Base-by-base conservation (phyloP, 2,888 invertebrate genomes). In the Agrilus cyanescens region DNA sequence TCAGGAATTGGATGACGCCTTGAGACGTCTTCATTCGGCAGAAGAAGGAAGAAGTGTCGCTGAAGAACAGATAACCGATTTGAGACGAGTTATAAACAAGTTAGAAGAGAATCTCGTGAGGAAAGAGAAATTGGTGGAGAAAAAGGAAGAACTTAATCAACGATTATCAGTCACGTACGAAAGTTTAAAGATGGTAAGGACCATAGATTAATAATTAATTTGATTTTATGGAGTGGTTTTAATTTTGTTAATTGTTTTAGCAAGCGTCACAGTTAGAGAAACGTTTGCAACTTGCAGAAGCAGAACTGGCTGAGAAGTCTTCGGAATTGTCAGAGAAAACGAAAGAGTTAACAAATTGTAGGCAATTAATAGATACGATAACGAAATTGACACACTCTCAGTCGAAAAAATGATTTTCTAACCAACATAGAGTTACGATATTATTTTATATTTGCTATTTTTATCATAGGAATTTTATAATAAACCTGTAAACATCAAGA, bases 31-130 rank as follows among this genome's bases (percentile, higher is more conserved):
- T 37, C 53, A 50, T 25, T 54, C 55, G 29, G 18, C 38, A n/a
- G 50, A 56, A 30, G 25, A 32, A 8, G 46, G 43, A n/a, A 58
- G 51, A 43, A 46, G 38, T 16, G 47, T 47, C 15, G 14, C 54
- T n/a, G 59, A 60, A 33, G 57, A 59, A 32, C 56, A 60, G 32
- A 42, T 56, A 30, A 44, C 41, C 1, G 55, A 58, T 34, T 49
- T 59, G 29, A 56, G 60, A 44, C 48, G 51, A 12, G 40, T 57
- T 12, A 53, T 61, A 15, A 38, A 47, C 3, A 62, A 59, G 45
- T 46, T 65, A 40, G 56, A 63, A 47, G 62, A 63, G 31, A 61
- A 56, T 42, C 48, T 60, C n/a, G 52, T 53, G 20, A 61, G 53
- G 38, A 50, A 58, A 37, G 62, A 64, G 42, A 62, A 59, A 45